Evolutionary conservation across 2,113 vertebrate species (phyloP), one percentile per base, ranked within the genome.

Genomic region (Nipponia nippon): DNA sequence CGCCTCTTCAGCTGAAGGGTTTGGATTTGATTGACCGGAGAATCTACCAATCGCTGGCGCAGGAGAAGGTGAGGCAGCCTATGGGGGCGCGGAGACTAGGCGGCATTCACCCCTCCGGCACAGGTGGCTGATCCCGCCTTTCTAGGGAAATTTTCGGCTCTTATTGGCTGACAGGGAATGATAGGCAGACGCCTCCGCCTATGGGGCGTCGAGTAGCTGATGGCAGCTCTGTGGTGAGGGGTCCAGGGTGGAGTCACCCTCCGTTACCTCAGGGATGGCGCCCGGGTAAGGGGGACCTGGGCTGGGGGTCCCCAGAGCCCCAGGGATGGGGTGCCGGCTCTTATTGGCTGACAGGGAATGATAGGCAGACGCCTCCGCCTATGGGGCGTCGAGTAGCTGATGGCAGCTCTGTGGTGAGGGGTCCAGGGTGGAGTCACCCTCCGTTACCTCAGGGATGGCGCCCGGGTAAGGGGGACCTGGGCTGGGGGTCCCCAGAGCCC

Each of bases 71-170:
- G 32, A 21, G 47, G 0, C 13, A 90, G 34, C 77, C 87, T 52
- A 90, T 93, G 16, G 46, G 17, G 6, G 14, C 1, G 3, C 8
- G 6, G 8, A 7, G 2, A 3, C 1, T 2, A 6, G 22, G 27
- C 6, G 9, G 7, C 2, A 13, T 40, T 27, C 34, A 13, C 16
- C 16, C 71, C 42, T 6, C 26, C 6, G 1, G 20, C 8, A 0
- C 38, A 9, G 8, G 21, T 25, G 20, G 30, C 22, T 47, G 29
- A 47, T 38, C 40, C 80, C 32, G 14, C 84, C 80, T 38, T 2
- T 14, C 14, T 7, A 5, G 2, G 9, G 13, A 19, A 4, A 10
- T 0, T 8, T 0, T 3, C 5, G 2, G 1, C 6, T 66, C 3
- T 58, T 19, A 91, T 88, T 95, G 83, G 73, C 7, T 55, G 2